Evolutionary conservation across 2,113 vertebrate species (phyloP).

Genomic region (Antechinus flavipes): DNA sequence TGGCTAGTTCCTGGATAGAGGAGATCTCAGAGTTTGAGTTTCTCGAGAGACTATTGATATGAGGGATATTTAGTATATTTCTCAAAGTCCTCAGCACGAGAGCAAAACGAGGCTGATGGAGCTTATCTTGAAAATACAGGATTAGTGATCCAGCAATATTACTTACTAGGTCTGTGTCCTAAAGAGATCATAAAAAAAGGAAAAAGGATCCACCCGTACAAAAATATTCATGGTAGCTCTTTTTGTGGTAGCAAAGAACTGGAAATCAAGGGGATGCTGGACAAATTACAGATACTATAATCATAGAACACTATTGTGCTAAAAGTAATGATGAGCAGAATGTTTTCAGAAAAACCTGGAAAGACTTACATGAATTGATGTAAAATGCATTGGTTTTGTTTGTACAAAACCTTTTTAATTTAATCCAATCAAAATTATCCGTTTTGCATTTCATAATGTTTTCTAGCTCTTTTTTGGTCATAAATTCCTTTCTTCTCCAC

Average conservation of each 20-base stretch:
- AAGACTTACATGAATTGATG: neutral
- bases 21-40: neutral
- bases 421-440: too few relatives aligned
- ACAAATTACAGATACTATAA: neutral
- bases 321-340: neutral
- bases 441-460: too few relatives aligned
- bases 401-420: too few relatives aligned
- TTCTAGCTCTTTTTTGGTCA: too few relatives aligned
- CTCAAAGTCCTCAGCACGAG: neutral
- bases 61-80: neutral
- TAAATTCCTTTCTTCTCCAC: too few relatives aligned
- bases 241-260: neutral
- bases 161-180: neutral
- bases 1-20: constrained; percentile 6
- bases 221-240: neutral
- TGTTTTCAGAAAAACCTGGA: neutral
- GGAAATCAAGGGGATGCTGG: neutral
- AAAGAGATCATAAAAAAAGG: neutral
- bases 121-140: neutral
- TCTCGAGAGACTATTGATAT: neutral
- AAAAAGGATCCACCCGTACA: neutral
- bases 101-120: neutral
- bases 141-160: neutral
- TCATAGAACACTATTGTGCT: neutral
- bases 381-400: neutral